Base-by-base conservation (phyloP, 2,888 invertebrate species). In the Troides aeacus region DNA sequence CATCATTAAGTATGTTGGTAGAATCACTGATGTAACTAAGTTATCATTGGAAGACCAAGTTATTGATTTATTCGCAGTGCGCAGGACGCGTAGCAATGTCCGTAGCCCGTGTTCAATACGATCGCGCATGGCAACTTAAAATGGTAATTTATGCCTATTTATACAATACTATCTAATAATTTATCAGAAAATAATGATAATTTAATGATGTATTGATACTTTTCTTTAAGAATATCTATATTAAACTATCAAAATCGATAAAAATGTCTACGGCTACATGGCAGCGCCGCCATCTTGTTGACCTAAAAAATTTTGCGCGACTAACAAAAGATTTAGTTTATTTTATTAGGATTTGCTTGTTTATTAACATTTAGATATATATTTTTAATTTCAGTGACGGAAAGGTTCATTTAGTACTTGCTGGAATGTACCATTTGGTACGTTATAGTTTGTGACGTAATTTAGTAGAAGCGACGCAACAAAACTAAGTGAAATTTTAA, bases 11-110 rank as follows among this genome's bases (percentile, higher is more conserved):
- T n/a, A 53, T n/a, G n/a, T 53, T 12, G 8, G 18, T 58, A 8
- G 10, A 15, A 46, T 46, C 15, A 46, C 2, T 15, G 57, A 8
- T 58, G 10, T 58, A 58, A 23, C 23, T 21, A 58, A 23, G 46
- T 12, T 15, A 46, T 42, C 46, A 46, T 46, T 46, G 23, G 23
- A 23, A 36, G 18, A 50, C 30, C 60, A 46, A 46, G 21, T 10
- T 66, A 66, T 66, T 50, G 66, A 60, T 66, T n/a, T 30, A 46
- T 66, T 66, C 60, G 66, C 60, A 15, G 50, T 24, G 57, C 66
- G 66, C 60, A 66, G n/a, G 30, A n/a, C 66, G 53, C 46, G 21
- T n/a, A 59, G 66, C 66, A 12, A 17, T 15, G 24, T 50, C n/a
- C 18, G 12, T 59, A n/a, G 60, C 8, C 18, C 18, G 59, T 46